phyloP scores from a whole-genome alignment of 2,113 vertebrate species.

The Antechinus stuartii region DNA sequence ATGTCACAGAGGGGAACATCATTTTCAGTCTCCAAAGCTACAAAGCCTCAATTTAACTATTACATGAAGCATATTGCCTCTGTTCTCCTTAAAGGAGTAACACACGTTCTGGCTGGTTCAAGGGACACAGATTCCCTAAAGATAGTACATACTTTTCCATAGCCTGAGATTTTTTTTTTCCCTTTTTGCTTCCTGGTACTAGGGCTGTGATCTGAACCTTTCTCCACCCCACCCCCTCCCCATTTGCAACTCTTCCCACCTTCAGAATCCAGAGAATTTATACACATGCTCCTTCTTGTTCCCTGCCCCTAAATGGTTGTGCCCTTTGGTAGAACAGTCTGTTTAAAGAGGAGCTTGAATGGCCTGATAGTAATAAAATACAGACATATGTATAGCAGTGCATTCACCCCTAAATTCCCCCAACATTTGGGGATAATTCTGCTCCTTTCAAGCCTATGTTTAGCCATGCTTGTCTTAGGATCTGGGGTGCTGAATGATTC shows the following conservation, averaged over 20 bases:
- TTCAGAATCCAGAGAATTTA: not conserved
- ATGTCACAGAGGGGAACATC: not conserved
- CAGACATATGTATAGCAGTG: not conserved
- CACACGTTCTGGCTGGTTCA: not conserved
- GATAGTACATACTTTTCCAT: not conserved
- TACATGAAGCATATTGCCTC: not conserved
- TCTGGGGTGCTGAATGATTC: not conserved
- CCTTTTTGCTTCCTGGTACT: not conserved
- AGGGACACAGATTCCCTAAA: not conserved
- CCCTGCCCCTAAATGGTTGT: not conserved
- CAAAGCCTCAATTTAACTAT: not conserved
- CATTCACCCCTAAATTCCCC: not conserved
- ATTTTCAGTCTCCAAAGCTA: not conserved
- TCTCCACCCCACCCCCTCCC: not conserved
- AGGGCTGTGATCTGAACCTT: not conserved
- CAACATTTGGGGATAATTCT: not conserved
- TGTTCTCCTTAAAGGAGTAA: not conserved
- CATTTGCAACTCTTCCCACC: no score
- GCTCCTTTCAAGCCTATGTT: not conserved
- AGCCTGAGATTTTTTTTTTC: not conserved
- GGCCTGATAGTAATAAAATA: not conserved
- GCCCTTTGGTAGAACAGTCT: not conserved
- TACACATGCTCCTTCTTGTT: not conserved
- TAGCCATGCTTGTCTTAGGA: not conserved
- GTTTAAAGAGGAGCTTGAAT: not conserved